Evolutionary conservation across 1,140 invertebrate species (phyloP), one percentile per base, ranked within the genome.

Genomic region (Zaprionus taronus): DNA sequence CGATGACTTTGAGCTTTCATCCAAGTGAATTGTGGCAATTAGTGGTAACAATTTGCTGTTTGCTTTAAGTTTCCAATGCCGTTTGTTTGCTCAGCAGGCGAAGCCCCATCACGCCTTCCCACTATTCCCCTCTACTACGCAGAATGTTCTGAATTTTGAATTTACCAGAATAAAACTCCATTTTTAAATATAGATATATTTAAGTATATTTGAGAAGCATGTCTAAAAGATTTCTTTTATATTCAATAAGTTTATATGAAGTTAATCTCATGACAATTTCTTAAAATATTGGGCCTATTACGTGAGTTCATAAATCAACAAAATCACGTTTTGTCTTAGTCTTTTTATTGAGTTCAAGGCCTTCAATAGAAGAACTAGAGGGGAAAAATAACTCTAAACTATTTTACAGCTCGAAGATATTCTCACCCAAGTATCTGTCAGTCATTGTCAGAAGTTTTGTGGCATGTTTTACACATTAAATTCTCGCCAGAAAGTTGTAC

Each of bases 41-140:
- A 90, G 85, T 80, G 74, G 76, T 82, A 85, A 81, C 79, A 90
- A 90, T 90, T 90, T 85, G 85, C 81, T 82, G 85, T 90, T 90
- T 85, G 81, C 77, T 79, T 85, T 74, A 85, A 90, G 86, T 90
- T 82, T 77, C 56, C 47, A 62, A 51, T 58, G 22, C 65, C 55
- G 17, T 69, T 77, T 68, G 63, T 49, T 72, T 61, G 38, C 55
- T 55, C 53, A 58, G 66, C 62, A 15, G 38, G 38, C 15, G 15
- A 44, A n/a, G 41, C 5, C 2, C n/a, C n/a, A n/a, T 5, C 20
- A 34, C 38, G 17, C 53, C 49, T 51, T 34, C 47, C 49, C 49
- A 9, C 26, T 67, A n/a, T 9, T n/a, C 14, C 31, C 44, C 22
- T 53, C 26, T 31, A 81, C n/a, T 7, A 9, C 3, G 4, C 7